phyloP scores from a whole-genome alignment of 2,888 invertebrate genomes.

The Dicyrtoma fusca region DNA sequence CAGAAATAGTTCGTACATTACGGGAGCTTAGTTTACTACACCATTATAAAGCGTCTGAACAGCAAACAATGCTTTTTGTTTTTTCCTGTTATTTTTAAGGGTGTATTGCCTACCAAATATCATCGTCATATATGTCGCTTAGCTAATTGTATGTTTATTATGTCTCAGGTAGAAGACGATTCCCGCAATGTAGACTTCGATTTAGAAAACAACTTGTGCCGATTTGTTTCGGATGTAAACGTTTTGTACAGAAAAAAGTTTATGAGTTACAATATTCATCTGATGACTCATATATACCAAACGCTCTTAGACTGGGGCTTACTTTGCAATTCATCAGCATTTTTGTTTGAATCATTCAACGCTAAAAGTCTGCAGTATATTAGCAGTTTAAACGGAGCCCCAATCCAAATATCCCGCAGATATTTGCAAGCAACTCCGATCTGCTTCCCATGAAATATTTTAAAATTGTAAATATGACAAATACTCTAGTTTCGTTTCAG shows the following conservation, averaged over 20 bases:
- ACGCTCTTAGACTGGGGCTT: neutral
- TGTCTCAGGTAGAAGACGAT: too few species aligned
- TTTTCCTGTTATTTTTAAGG: neutral
- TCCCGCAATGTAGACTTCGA: neutral
- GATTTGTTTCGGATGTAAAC: neutral
- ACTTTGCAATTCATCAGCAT: neutral
- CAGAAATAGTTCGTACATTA: neutral
- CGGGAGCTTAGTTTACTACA: neutral
- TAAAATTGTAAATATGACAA: neutral
- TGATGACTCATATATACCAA: neutral
- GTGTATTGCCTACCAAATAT: neutral
- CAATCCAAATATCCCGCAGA: neutral
- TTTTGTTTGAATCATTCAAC: constrained; percentile 5
- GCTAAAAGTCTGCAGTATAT: neutral
- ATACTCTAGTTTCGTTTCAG: neutral
- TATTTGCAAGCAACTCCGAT: neutral
- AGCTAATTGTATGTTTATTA: neutral
- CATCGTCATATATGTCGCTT: neutral
- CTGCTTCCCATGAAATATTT: neutral
- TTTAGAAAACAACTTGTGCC: neutral
- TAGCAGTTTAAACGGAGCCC: too few species aligned
- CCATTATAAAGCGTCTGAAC: constrained; percentile 1
- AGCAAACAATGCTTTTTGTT: neutral
- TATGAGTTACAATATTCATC: constrained; percentile 1
- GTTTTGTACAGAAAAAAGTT: neutral